Percentiles rank a stretch among this genome's conserved stretches.
Evolutionary conservation across 1,140 invertebrate genomes (phyloP).

Genomic region (Ridgeia piscesae): DNA sequence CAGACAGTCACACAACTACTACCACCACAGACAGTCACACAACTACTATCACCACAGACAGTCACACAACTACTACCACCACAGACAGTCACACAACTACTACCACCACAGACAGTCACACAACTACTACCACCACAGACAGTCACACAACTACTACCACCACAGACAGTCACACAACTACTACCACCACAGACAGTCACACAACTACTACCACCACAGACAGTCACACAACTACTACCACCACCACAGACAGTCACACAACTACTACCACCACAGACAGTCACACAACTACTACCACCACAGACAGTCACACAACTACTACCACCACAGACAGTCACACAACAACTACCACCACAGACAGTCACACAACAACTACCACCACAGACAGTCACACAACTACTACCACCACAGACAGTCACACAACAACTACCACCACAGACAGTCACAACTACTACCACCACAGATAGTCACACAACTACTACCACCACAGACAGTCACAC

Average conservation of each 20-base stretch:
- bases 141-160: not conserved
- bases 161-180: not conserved
- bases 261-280: not conserved
- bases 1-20: not conserved
- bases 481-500: no score
- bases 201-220: not conserved
- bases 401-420: not conserved
- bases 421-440: no score
- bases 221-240: not conserved
- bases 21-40: no score
- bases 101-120: not conserved
- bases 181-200: no score
- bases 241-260: no score
- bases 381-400: no score
- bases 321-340: not conserved
- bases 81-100: no score
- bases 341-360: no score
- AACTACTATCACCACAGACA: not conserved
- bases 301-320: no score
- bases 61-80: not conserved
- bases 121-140: no score
- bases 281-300: no score
- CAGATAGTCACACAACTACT: not conserved
- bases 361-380: no score
- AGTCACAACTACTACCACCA: not conserved